Base-by-base conservation (phyloP, 2,113 vertebrate species). In the Aptenodytes patagonicus region DNA sequence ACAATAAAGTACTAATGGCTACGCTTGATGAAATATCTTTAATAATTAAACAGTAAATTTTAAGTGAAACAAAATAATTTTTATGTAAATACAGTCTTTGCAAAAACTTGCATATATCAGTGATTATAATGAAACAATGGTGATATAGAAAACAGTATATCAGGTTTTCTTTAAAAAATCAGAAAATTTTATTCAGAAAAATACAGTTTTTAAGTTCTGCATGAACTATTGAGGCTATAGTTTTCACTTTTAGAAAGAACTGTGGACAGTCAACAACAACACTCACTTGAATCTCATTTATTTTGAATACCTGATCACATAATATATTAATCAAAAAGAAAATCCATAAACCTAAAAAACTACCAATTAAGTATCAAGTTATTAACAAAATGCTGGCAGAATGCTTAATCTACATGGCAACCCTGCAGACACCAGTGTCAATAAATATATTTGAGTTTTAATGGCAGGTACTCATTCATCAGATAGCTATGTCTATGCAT, bases 391-490 rank as follows among this genome's bases (percentile, higher is more conserved):
- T 71, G n/a, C 36, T 95, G 92, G 11, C 14, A 58, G 96, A 97
- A 90, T 57, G 20, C 10, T 76, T 89, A 76, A 95, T 93, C 88
- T 95, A 71, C 36, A 68, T 70, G 20, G 89, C 64, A 94, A 81
- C 7, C 29, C 69, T 88, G 21, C 55, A 95, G 65, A 94, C 40
- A 95, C 16, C 15, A 80, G 1, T n/a, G 51, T 47, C 75, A 93
- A 93, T 93, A 97, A 97, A 89, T 89, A 61, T 61, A 49, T 90
- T 75, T 96, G 82, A 36, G 22, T 84, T 95, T 96, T 95, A 98
- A 96, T 97, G 46, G 11, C 51, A 91, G 31, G 13, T 91, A 93
- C 38, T 97, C 38, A 34, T 44, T 96, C 18, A 15, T 95, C 94
- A 97, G 96, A 96, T 57, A 78, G 26, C 68, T 80, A 46, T 86